These are phyloP conservation scores for Saxidomus purpurata DNA, from an alignment of 1,140 invertebrate genomes.

Conservation along the genomic window DNA sequence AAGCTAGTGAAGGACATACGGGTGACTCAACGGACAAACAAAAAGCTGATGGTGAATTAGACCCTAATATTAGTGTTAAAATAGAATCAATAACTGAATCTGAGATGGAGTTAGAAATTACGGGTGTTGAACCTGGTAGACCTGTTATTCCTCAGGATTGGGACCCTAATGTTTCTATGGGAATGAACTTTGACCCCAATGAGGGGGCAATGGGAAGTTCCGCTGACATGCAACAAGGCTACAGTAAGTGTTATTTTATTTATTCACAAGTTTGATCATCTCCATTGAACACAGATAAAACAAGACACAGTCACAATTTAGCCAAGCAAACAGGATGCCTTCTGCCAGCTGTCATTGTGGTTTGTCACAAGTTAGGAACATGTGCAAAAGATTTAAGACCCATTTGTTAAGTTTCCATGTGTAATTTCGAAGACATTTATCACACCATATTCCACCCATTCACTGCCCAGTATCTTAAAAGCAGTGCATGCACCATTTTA, in stretches of 20 bases:
- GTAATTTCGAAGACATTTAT: too few species aligned
- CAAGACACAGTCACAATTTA: background rate
- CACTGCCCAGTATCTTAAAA: too few species aligned
- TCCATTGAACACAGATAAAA: background rate
- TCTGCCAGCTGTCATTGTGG: background rate
- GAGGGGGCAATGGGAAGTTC: conserved; percentile 39
- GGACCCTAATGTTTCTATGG: conserved; percentile 39
- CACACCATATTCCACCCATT: too few species aligned
- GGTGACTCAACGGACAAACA: background rate
- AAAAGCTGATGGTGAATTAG: background rate
- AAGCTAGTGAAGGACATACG: background rate
- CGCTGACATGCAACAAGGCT: conserved; percentile 42
- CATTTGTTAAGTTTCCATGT: too few species aligned
- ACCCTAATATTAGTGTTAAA: conserved; percentile 62
- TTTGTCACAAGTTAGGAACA: too few species aligned
- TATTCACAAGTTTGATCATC: conserved; percentile 4
- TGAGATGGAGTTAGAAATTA: conserved; percentile 63
- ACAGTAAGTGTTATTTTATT: conserved; percentile 39
- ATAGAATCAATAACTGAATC: conserved; percentile 55
- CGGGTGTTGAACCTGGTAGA: conserved; percentile 59
- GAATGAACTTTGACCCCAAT: conserved; percentile 57
- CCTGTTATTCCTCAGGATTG: conserved; percentile 27
- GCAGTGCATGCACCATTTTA: too few species aligned
- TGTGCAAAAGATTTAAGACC: too few species aligned
- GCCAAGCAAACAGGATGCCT: background rate